A percentile compares a stretch with the other conserved stretches of the same genome.
These are phyloP conservation scores for Podarcis raffonei DNA, from an alignment of 2,113 vertebrate species.

Conservation along the genomic window DNA sequence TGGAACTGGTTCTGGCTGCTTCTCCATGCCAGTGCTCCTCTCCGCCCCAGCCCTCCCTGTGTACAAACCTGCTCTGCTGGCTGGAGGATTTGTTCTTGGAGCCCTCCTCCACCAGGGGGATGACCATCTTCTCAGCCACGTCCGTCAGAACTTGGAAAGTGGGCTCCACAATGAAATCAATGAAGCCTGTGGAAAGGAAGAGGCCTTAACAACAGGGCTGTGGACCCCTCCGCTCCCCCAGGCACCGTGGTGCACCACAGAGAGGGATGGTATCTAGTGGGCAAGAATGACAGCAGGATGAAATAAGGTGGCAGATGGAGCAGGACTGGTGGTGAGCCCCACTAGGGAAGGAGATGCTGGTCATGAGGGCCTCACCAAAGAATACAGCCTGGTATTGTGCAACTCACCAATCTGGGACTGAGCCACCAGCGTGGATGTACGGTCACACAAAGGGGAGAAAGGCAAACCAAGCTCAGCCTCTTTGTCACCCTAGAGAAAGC, in stretches of 20 bases:
- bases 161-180: slow-evolving; percentile 95
- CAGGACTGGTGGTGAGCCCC: neutral
- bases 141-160: slow-evolving; percentile 93
- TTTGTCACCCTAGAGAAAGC: slow-evolving; percentile 85
- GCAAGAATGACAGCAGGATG: neutral
- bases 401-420: slow-evolving; percentile 90
- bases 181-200: slow-evolving; percentile 81
- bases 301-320: too few relatives aligned
- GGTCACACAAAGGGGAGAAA: slow-evolving; percentile 90
- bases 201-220: neutral
- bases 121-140: slow-evolving; percentile 91
- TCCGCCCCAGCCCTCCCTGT: fast-evolving
- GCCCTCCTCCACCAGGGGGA: slow-evolving; percentile 85
- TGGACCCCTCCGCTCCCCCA: neutral
- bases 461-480: slow-evolving; percentile 88
- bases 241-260: neutral
- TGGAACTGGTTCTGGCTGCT: neutral
- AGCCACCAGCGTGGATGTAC: slow-evolving; percentile 87
- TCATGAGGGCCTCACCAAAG: too few relatives aligned
- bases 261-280: too few relatives aligned
- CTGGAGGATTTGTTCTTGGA: slow-evolving; percentile 74
- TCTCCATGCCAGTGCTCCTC: neutral
- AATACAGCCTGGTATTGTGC: neutral
- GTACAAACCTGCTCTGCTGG: slow-evolving; percentile 56
- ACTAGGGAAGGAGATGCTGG: too few relatives aligned